Base-by-base conservation (phyloP, 2,797 vertebrate genomes). In the Poeciliopsis presidionis region DNA sequence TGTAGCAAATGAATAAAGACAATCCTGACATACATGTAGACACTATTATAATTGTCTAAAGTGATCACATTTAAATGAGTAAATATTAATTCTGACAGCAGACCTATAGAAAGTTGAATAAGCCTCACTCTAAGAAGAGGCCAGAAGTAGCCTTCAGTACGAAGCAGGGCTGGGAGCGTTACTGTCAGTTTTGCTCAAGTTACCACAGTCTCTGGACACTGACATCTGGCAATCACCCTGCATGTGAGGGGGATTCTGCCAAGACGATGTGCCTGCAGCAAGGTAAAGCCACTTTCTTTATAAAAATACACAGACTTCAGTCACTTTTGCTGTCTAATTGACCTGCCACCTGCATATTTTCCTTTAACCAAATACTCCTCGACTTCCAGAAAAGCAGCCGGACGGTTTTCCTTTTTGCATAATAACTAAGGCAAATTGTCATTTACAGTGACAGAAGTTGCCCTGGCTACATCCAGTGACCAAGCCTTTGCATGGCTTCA, bases 371-470 rank as follows among this genome's bases (percentile, higher is more conserved):
- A 28, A 7, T 57, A 28, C 14, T 74, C 41, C 25, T 16, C 14
- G n/a, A 30, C 5, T n/a, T 73, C 71, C n/a, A 20, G 70, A 7
- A 74, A 20, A 41, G 13, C 18, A 76, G 33, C 11, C 1, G 12
- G 14, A 61, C 7, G 22, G 12, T 14, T 61, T 61, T 30, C 41
- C n/a, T 65, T 77, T 28, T 43, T 0, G 4, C 6, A 51, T 49
- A 20, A 61, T 76, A 81, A 71, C 49, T 33, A 70, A 78, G 46
- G 46, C 14, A 81, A 83, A 77, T 57, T 89, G 81, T 90, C 91
- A 94, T 92, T 93, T 89, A 73, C 82, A 72, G 72, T 67, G 88
- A 86, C 89, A 91, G 83, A 87, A 87, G 85, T 86, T 90, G 82
- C 84, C 76, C 88, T 87, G 74, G 74, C 78, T 79, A 80, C 84